Conservation (phyloP, 2,113 vertebrate species). For the human (Homo sapiens) region DNA sequence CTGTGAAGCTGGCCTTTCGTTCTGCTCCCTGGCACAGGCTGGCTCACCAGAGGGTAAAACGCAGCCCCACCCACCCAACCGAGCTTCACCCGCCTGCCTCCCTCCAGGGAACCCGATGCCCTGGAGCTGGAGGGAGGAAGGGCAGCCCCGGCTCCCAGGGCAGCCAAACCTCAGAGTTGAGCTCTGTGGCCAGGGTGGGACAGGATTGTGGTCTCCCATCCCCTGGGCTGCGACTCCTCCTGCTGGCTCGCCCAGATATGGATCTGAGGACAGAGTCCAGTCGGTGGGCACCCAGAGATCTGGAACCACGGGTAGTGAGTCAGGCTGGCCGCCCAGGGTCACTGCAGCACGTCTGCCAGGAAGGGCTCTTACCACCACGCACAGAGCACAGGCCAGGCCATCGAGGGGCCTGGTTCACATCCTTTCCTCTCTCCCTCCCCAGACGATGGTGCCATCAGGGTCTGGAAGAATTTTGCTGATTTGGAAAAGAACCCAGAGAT, state of each 20-base stretch:
- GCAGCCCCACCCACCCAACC: not conserved
- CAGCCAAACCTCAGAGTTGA: not conserved
- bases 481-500: conserved; percentile 97
- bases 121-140: not conserved
- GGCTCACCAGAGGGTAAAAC: not conserved
- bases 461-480: conserved; percentile 99
- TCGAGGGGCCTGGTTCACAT: fast-evolving
- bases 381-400: not conserved
- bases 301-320: not conserved
- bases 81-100: not conserved
- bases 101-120: not conserved
- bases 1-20: not conserved
- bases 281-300: not conserved
- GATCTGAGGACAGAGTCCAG: not conserved
- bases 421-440: not conserved
- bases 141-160: not conserved
- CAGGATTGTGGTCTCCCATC: fast-evolving
- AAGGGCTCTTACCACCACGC: too few species aligned
- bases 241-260: not conserved
- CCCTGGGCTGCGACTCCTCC: not conserved
- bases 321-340: not conserved
- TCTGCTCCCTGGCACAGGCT: not conserved
- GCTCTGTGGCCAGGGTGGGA: not conserved
- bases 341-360: not conserved
- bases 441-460: conserved; percentile 96